phyloP scores from a whole-genome alignment of 1,140 invertebrate species.

The Drosophila sturtevanti region DNA sequence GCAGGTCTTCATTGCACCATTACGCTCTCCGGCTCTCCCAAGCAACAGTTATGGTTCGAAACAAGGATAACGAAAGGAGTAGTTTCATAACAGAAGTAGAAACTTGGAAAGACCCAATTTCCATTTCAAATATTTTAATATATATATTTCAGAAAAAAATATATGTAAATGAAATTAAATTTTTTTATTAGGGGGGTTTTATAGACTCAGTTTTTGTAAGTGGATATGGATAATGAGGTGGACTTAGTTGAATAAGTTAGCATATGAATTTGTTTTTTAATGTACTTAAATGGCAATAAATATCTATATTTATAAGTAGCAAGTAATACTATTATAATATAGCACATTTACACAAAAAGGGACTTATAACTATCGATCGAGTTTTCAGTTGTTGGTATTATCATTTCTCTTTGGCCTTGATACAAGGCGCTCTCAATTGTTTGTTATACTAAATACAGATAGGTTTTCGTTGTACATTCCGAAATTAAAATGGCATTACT shows the following conservation, averaged over 20 bases:
- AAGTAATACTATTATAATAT: slow-evolving; percentile 66
- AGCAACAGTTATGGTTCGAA: slow-evolving; percentile 25
- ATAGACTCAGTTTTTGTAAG: too few species aligned
- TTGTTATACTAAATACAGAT: slow-evolving; percentile 15
- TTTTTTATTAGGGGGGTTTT: slow-evolving; percentile 29
- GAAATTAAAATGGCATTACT: slow-evolving; percentile 65
- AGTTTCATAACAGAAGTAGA: neutral
- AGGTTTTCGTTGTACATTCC: slow-evolving; percentile 70
- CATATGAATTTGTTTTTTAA: slow-evolving; percentile 34
- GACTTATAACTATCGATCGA: neutral
- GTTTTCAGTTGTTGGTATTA: slow-evolving; percentile 9
- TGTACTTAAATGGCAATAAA: slow-evolving; percentile 75
- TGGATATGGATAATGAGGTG: slow-evolving; percentile 13
- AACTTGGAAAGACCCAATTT: slow-evolving; percentile 23
- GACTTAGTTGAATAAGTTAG: slow-evolving; percentile 42
- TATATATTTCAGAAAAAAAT: neutral
- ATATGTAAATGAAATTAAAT: neutral
- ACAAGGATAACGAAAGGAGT: slow-evolving; percentile 3
- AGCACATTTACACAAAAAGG: slow-evolving; percentile 63
- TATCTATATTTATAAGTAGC: slow-evolving; percentile 35
- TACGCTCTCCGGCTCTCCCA: neutral
- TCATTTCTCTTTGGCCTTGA: slow-evolving; percentile 64
- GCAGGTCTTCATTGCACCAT: slow-evolving; percentile 41
- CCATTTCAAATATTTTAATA: too few species aligned
- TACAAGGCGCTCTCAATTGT: slow-evolving; percentile 70